Percentiles rank a stretch among this genome's conserved stretches.
phyloP scores from a whole-genome alignment of 2,797 vertebrate species.

The Spondyliosoma cantharus region DNA sequence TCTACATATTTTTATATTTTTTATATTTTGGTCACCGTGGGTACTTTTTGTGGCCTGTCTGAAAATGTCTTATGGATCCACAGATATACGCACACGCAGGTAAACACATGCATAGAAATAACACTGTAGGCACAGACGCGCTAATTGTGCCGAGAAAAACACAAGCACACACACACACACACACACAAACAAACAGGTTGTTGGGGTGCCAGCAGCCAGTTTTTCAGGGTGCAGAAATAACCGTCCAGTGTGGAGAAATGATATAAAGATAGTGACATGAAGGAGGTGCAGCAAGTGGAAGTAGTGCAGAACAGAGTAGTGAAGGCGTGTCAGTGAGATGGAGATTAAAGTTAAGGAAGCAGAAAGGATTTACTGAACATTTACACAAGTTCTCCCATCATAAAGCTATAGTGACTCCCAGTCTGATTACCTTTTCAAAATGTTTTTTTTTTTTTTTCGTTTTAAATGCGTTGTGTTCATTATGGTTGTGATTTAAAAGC shows the following conservation, averaged over 20 bases:
- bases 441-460: slow-evolving; percentile 42
- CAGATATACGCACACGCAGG: slow-evolving; percentile 53
- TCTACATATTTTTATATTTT: slow-evolving; percentile 58
- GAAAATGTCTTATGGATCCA: slow-evolving; percentile 41
- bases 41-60: slow-evolving; percentile 58
- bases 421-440: slow-evolving; percentile 30
- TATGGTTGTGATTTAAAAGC: slow-evolving; percentile 80
- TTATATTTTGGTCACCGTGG: slow-evolving; percentile 63
- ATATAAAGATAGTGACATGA: not conserved
- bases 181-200: slow-evolving; percentile 40
- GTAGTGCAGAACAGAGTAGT: not conserved
- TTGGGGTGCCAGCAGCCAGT: slow-evolving; percentile 59
- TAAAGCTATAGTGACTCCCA: slow-evolving; percentile 69
- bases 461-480: slow-evolving; percentile 54
- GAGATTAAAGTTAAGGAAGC: no score
- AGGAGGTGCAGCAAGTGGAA: slow-evolving; percentile 1
- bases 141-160: slow-evolving; percentile 37
- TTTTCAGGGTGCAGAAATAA: slow-evolving; percentile 56
- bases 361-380: slow-evolving; percentile 24
- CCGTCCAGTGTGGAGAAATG: slow-evolving; percentile 10
- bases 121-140: slow-evolving; percentile 70
- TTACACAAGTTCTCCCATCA: slow-evolving; percentile 40
- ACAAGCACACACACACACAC: slow-evolving; percentile 29
- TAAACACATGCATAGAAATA: slow-evolving; percentile 57
- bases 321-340: not conserved